Evolutionary conservation across 2,888 invertebrate species (phyloP).

Genomic region (Platycheirus rosarum): DNA sequence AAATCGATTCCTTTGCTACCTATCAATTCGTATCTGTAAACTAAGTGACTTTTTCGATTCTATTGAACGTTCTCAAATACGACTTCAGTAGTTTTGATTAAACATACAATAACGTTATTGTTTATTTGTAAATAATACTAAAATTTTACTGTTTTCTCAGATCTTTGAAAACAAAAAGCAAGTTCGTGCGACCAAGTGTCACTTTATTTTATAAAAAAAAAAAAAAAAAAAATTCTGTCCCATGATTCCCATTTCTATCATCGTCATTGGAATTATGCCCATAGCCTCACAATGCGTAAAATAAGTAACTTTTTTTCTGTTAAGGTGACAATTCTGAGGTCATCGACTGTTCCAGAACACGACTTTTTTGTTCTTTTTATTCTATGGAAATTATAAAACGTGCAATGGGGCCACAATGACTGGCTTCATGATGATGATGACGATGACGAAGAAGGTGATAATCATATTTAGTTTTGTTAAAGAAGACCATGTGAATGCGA

Average conservation of each 20-base stretch:
- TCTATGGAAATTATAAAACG: not conserved
- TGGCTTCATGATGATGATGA: slow-evolving; percentile 27
- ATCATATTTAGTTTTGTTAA: slow-evolving; percentile 16
- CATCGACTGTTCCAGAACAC: slow-evolving; percentile 56
- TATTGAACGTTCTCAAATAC: too few species aligned
- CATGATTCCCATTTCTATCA: slow-evolving; percentile 4
- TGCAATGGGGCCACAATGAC: slow-evolving; percentile 21
- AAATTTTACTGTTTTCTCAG: too few species aligned
- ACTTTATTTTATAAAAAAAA: too few species aligned
- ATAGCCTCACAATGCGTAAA: slow-evolving; percentile 41
- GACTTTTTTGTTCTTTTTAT: slow-evolving; percentile 20
- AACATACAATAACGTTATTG: too few species aligned
- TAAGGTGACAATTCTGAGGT: slow-evolving; percentile 53
- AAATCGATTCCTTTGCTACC: too few species aligned
- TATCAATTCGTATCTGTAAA: too few species aligned
- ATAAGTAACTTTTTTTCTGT: slow-evolving; percentile 33
- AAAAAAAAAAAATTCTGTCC: too few species aligned
- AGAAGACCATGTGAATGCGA: slow-evolving; percentile 7
- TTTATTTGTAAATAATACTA: too few species aligned
- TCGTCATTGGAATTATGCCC: slow-evolving; percentile 52
- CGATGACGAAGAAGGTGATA: slow-evolving; percentile 38
- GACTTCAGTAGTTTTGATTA: too few species aligned
- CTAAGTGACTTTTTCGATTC: too few species aligned
- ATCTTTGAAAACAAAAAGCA: too few species aligned
- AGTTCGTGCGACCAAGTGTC: too few species aligned